Evolutionary conservation across 2,888 invertebrate species (phyloP), one percentile per base, ranked within the genome.

Genomic region (Colostygia pectinataria): DNA sequence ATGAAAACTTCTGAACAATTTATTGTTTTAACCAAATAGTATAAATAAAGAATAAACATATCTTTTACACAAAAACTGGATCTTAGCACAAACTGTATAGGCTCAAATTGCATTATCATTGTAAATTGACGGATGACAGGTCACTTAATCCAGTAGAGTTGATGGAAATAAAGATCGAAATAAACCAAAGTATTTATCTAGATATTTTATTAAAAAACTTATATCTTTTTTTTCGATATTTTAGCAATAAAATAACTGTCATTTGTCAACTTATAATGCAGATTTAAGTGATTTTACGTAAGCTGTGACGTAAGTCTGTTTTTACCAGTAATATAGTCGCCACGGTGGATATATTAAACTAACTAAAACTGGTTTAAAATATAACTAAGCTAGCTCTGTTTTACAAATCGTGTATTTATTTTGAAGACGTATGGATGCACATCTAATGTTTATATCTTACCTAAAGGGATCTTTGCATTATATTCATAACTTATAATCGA

Each of bases 21-120:
- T 46, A 39, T 34, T 46, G 9, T 36, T 18, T 42, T 39, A 51
- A 45, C 49, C 41, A 55, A 48, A 52, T 64, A 63, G 74, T 76
- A 33, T 5, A 3, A 15, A 76, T 80, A 80, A 83, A 82, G 84
- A 87, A 87, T 83, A 55, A 66, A 89, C 89, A 88, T 89, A 89
- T 89, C 87, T 68, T 66, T 61, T 77, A 79, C 78, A 80, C 80
- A 79, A 4, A 81, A 74, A 71, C 65, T 64, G 64, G 55, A 72
- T 64, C 57, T 57, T 80, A 86, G 84, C 88, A 85, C 89, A 89
- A 88, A 83, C 48, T n/a, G n/a, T 49, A 55, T 68, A 78, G 85
- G 83, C 87, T 85, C 88, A 86, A 86, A 85, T 58, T 45, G 50
- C 47, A 33, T 25, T 10, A 5, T 27, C 15, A 10, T 37, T 32